Base-by-base conservation (phyloP, 2,888 invertebrate species). In the Hirtodrosophila duncani region DNA sequence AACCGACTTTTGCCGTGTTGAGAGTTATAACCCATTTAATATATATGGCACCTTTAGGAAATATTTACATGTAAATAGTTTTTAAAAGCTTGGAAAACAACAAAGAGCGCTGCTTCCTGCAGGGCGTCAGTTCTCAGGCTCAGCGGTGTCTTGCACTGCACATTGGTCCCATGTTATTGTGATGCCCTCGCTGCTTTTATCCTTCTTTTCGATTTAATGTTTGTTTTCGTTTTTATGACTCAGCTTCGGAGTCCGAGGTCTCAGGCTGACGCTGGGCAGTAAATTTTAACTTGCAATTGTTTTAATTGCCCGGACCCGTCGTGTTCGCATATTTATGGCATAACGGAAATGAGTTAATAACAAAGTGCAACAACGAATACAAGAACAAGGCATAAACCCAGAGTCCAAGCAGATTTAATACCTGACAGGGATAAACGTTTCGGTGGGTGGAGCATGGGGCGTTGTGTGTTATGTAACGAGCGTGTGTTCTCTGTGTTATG, bases 291-390 rank as follows among this genome's bases (percentile, higher is more conserved):
- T 70, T 68, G 72, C 80, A 80, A 71, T 74, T 80, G 74, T 80
- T 77, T 74, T 79, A 74, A 74, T 74, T 74, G 74, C 66, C 51
- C 69, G 51, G 57, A 56, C 72, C 64, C 62, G 81, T 72, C 81
- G 81, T 80, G 72, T 62, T 77, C 78, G 62, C 74, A 80, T 72
- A 72, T 80, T 72, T 72, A 72, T 80, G 81, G 81, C 78, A 77
- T 77, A 72, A 72, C 71, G 81, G 81, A 72, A 72, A 72, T 72
- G 81, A 80, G 71, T 80, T 80, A 80, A 72, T 77, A 72, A 72
- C 81, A 80, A 71, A 71, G 80, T 71, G n/a, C n/a, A n/a, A n/a
- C n/a, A n/a, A n/a, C n/a, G n/a, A n/a, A n/a, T n/a, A n/a, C n/a
- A n/a, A n/a, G n/a, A n/a, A 71, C 71, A 67, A 50, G 56, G 66